These are phyloP conservation scores for Isaurus tuberculatus DNA, from an alignment of 92 coral and sea anemone species.

Conservation along the genomic window DNA sequence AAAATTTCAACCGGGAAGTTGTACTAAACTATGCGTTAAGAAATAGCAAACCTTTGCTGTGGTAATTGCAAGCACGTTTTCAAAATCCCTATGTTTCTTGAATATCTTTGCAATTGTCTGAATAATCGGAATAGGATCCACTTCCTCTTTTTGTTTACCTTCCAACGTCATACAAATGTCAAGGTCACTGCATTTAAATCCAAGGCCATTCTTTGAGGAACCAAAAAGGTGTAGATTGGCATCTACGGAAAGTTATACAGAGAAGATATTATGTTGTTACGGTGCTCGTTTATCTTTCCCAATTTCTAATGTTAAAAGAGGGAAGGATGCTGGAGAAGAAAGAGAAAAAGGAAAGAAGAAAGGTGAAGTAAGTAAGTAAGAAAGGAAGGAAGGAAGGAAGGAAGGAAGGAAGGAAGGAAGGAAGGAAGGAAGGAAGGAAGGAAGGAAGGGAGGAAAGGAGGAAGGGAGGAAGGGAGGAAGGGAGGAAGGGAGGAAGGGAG, in stretches of 20 bases:
- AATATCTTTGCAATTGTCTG: slow-evolving; percentile 69
- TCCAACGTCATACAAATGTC: slow-evolving; percentile 95
- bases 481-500: too few relatives aligned
- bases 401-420: too few relatives aligned
- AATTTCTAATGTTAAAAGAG: neutral
- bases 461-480: too few relatives aligned
- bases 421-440: too few relatives aligned
- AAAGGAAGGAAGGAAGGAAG: too few relatives aligned
- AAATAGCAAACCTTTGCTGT: slow-evolving; percentile 78
- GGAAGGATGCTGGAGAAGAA: too few relatives aligned
- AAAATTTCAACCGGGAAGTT: neutral
- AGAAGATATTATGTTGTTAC: neutral
- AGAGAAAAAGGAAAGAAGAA: too few relatives aligned
- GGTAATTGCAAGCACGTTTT: slow-evolving; percentile 84
- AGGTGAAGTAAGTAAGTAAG: too few relatives aligned
- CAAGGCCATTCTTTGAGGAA: slow-evolving; percentile 94
- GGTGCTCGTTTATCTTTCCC: neutral
- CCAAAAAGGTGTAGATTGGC: slow-evolving; percentile 89
- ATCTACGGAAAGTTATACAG: slow-evolving; percentile 46
- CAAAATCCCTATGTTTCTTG: slow-evolving; percentile 75
- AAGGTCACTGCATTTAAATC: slow-evolving; percentile 87
- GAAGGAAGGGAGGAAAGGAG: too few relatives aligned
- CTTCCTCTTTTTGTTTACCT: slow-evolving; percentile 69
- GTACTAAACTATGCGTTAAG: neutral
- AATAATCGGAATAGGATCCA: slow-evolving; percentile 74